These are phyloP conservation scores for Phylloscopus collybita DNA, from an alignment of 2,797 vertebrate species.

Conservation along the genomic window DNA sequence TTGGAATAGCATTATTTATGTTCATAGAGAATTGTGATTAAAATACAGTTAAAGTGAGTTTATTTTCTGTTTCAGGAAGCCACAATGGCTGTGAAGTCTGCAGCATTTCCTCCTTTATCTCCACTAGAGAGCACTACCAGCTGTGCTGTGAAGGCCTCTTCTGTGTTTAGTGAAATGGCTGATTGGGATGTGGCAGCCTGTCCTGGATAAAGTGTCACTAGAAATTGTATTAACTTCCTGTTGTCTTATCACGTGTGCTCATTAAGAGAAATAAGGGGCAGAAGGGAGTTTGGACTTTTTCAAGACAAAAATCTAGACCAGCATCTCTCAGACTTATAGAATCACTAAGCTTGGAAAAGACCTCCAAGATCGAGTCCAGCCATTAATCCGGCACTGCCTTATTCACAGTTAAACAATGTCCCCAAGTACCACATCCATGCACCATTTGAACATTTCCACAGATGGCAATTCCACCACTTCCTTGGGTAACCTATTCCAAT, in stretches of 20 bases:
- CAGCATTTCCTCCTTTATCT: background rate
- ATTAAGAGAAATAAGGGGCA: background rate
- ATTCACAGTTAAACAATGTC: background rate
- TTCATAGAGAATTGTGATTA: background rate
- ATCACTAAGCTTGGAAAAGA: background rate
- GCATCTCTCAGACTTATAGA: background rate
- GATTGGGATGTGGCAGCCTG: fast-evolving
- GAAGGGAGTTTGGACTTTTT: background rate
- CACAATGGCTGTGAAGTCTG: background rate
- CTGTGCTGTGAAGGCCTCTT: background rate
- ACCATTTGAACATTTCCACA: background rate
- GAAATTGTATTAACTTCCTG: background rate
- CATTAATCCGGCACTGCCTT: background rate
- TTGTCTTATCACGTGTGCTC: background rate
- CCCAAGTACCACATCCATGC: background rate
- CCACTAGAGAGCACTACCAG: background rate
- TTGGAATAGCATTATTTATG: background rate
- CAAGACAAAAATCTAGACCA: background rate
- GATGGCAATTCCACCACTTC: background rate
- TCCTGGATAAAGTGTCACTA: background rate
- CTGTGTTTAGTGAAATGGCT: background rate
- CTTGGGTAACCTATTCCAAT: background rate
- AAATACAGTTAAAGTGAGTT: background rate
- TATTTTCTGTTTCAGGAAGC: background rate
- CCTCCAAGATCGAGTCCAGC: fast-evolving